A percentile compares a stretch with the other conserved stretches of the same genome.
phyloP scores from a whole-genome alignment of 2,113 vertebrate genomes.

The Philantomba maxwellii region DNA sequence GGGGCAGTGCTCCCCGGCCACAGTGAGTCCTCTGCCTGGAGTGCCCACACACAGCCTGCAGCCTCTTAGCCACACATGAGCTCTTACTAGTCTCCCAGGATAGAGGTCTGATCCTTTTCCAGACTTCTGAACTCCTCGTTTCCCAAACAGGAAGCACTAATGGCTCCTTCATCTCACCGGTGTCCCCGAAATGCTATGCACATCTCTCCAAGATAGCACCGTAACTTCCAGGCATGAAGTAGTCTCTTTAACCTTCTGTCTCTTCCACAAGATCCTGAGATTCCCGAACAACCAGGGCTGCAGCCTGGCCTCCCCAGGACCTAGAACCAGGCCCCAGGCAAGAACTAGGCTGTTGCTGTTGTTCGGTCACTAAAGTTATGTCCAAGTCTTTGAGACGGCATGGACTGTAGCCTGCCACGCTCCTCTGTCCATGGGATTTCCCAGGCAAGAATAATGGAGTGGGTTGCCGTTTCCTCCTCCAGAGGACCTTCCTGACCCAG shows the following conservation, averaged over 20 bases:
- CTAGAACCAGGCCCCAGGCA: not conserved
- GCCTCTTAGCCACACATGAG: not conserved
- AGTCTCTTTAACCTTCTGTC: not conserved
- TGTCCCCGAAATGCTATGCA: not conserved
- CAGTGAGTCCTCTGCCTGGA: not conserved
- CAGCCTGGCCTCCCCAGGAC: not conserved
- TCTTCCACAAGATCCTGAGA: not conserved
- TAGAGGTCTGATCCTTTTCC: not conserved
- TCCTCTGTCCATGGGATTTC: not conserved
- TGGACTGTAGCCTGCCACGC: not conserved
- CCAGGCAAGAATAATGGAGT: not conserved
- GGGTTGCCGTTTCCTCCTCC: not conserved
- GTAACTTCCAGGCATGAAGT: not conserved
- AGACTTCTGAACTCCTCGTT: not conserved
- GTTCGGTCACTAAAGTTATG: not conserved
- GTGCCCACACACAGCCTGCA: not conserved
- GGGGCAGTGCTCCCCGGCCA: rapidly evolving
- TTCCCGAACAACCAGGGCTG: not conserved
- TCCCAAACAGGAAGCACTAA: not conserved
- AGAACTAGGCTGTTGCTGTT: not conserved
- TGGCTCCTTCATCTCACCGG: not conserved
- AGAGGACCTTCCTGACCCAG: not conserved
- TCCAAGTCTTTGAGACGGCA: not conserved
- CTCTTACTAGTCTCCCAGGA: not conserved
- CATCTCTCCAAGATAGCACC: not conserved